These are phyloP conservation scores for Pantherophis guttatus DNA, from an alignment of 2,113 vertebrate genomes.

Conservation along the genomic window DNA sequence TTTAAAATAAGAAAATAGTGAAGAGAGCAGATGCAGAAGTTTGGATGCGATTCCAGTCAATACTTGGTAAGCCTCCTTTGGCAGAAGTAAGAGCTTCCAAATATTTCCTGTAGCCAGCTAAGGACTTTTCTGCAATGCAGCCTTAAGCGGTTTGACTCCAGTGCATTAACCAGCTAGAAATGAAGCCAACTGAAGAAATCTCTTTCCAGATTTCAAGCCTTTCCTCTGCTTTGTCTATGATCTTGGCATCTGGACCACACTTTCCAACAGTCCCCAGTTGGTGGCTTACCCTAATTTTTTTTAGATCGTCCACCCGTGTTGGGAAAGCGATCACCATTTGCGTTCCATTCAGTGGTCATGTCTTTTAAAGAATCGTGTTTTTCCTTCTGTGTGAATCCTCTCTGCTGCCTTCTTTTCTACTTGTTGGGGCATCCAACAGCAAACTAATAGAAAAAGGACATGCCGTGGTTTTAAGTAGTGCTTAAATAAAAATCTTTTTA, in stretches of 20 bases:
- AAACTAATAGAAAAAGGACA: not conserved
- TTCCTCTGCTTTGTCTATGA: not conserved
- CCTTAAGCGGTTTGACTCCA: not conserved
- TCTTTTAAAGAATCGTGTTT: not conserved
- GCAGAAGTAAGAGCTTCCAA: not conserved
- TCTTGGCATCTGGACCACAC: not conserved
- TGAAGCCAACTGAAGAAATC: not conserved
- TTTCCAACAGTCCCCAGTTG: not conserved
- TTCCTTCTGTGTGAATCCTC: not conserved
- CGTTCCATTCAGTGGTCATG: not conserved
- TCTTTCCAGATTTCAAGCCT: not conserved
- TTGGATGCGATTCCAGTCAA: not conserved
- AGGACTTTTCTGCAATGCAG: not conserved
- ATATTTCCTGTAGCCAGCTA: not conserved
- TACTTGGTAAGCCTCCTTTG: not conserved
- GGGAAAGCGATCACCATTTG: not conserved
- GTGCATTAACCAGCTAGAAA: not conserved
- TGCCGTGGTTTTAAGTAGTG: not conserved
- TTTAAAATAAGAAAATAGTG: not conserved
- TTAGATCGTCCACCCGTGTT: not conserved
- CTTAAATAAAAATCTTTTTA: not conserved
- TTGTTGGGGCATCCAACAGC: not conserved
- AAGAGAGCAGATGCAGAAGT: not conserved
- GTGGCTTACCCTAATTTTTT: not conserved
- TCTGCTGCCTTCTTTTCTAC: not conserved